Base-by-base conservation (phyloP, 2,797 vertebrate genomes). In the Scomberomorus guttatus region DNA sequence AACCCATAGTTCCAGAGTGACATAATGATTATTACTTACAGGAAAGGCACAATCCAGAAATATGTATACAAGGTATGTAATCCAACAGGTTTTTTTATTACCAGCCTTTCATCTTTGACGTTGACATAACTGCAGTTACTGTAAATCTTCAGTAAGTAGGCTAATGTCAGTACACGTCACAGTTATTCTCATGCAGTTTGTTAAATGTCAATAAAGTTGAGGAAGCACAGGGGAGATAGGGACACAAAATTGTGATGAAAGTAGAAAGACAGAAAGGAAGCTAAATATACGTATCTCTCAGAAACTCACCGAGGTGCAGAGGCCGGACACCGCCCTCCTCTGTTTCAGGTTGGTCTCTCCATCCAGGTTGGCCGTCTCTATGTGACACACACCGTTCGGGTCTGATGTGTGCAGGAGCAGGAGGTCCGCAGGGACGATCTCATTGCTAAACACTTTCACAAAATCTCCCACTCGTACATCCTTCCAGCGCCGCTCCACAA, bases 331-430 rank as follows among this genome's bases (percentile, higher is more conserved):
- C 0, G 92, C 95, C 54, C 20, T 94, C 79, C 97, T 96, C 88
- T 97, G 97, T 37, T 99, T 99, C 39, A 99, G 96, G 92, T 97
- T 99, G 73, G 97, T 99, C 89, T 99, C 98, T 56, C 98, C 98
- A 0, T 99, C 98, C 13, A 99, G 94, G 92, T 95, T 99, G 90
- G 97, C 94, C 0, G 97, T 99, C 81, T 99, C 97, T 63, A 98
- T 91, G 92, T 96, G 95, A 87, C 98, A 99, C 89, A 97, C 92
- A 1, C 97, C 94, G 0, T 93, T 96, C 77, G 94, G 95, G 82
- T 99, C 97, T 0, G 98, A 98, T 42, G 97, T 97, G 69, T 96
- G 83, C 50, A 99, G 93, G 51, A 99, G 96, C 15, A 99, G 95
- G 48, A 98, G 96, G 65, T 99, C 98, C 0, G 98, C 98, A 0